Conservation (phyloP, 2,113 vertebrate genomes). For the Cacatua alba region DNA sequence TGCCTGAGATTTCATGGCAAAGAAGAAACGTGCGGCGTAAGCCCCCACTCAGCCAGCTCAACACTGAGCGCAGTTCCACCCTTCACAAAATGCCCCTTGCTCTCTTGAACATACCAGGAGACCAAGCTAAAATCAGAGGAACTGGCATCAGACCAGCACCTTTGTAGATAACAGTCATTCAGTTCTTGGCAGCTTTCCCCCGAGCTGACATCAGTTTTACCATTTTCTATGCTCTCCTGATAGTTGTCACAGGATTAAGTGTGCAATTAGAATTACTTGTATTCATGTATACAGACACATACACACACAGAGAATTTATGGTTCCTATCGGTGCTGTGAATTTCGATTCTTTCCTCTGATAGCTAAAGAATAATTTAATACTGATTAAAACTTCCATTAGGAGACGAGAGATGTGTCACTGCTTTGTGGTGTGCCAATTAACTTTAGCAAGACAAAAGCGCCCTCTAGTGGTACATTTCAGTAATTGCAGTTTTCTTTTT, state of each 20-base stretch:
- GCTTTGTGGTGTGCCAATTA: rapidly evolving
- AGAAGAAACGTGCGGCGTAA: not conserved
- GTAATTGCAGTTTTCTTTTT: not conserved
- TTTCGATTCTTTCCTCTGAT: not conserved
- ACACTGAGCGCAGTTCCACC: not conserved
- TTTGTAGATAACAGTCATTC: not conserved
- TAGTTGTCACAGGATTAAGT: not conserved
- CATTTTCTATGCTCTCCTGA: not conserved
- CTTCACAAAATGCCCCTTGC: rapidly evolving
- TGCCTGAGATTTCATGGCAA: not conserved
- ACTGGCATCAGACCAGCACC: not conserved
- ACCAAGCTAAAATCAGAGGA: not conserved
- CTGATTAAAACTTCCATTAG: not conserved
- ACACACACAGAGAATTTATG: not conserved
- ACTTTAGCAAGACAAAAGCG: not conserved
- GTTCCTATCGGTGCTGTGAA: not conserved
- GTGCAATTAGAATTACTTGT: not conserved
- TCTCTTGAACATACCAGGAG: not conserved
- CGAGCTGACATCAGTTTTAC: not conserved
- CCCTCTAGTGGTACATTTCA: conserved; percentile 21
- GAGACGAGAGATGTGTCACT: rapidly evolving
- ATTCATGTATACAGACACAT: not conserved
- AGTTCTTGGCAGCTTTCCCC: not conserved
- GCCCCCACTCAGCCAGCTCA: not conserved
- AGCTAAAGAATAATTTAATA: not conserved